These are phyloP conservation scores for Lutjanus erythropterus DNA, from an alignment of 2,113 vertebrate species.

Conservation along the genomic window DNA sequence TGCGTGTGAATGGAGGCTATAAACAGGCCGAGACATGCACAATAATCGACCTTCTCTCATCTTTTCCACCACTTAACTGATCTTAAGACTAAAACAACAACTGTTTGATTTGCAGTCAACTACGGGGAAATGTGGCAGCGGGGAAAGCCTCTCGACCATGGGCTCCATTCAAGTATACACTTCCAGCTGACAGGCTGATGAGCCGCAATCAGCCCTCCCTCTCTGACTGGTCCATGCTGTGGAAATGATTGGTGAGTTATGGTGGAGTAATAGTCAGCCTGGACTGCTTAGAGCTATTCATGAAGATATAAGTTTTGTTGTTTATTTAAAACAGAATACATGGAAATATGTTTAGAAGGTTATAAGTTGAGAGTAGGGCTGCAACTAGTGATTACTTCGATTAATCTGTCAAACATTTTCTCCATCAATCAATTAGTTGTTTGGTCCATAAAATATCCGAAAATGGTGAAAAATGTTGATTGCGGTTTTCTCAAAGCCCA, in stretches of 20 bases:
- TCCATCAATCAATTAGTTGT: no score
- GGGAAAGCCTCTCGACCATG: conserved; percentile 49
- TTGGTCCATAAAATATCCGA: no score
- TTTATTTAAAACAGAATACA: neutral
- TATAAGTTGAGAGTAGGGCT: neutral
- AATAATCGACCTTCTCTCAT: conserved; percentile 47
- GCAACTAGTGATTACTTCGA: no score
- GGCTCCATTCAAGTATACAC: conserved; percentile 27
- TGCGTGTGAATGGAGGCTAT: conserved; percentile 21
- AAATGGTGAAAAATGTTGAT: no score
- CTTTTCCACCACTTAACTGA: conserved; percentile 46
- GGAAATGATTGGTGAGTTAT: conserved; percentile 44
- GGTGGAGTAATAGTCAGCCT: conserved; percentile 3
- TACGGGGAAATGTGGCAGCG: conserved; percentile 44
- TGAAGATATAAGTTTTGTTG: neutral
- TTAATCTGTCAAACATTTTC: no score
- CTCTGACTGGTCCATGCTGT: conserved; percentile 44
- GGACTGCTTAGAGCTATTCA: conserved; percentile 1
- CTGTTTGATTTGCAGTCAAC: conserved; percentile 57
- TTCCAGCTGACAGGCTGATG: conserved; percentile 66
- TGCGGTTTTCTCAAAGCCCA: no score
- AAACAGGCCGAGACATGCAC: conserved; percentile 17
- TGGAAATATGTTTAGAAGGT: no score
- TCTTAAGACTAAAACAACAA: conserved; percentile 57
- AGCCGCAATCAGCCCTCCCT: conserved; percentile 60